These are phyloP conservation scores for Silurus glanis DNA, from an alignment of 2,113 vertebrate genomes.

Conservation along the genomic window DNA sequence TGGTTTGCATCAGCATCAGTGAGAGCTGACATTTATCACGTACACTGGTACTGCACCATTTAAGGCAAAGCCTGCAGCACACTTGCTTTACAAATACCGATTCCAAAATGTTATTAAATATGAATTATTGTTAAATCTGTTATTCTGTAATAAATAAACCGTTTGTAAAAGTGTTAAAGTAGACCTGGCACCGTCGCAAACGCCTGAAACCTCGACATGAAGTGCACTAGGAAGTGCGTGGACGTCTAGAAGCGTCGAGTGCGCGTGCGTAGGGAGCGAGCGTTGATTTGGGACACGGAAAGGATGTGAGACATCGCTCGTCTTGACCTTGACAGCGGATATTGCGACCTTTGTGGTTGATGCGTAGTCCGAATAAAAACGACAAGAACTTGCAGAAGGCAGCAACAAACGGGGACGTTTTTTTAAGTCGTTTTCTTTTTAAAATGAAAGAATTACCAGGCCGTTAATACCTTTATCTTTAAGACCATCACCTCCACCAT, in stretches of 20 bases:
- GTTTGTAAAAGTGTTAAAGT: neutral
- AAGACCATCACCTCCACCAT: neutral
- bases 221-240: neutral
- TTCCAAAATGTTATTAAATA: neutral
- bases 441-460: neutral
- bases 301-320: neutral
- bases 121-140: neutral
- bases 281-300: neutral
- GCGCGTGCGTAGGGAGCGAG: neutral
- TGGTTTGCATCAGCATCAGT: slow-evolving; percentile 15
- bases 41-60: slow-evolving; percentile 5
- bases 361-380: neutral
- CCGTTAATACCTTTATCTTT: neutral
- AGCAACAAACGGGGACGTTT: neutral
- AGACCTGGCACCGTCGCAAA: neutral
- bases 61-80: too few relatives aligned
- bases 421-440: neutral
- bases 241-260: neutral
- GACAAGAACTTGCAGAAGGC: neutral
- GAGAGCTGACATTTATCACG: slow-evolving; percentile 38
- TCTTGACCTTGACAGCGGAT: slow-evolving; percentile 39
- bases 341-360: slow-evolving; percentile 32
- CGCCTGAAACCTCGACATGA: too few relatives aligned
- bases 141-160: neutral
- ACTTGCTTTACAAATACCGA: neutral